Percentiles rank a stretch among this genome's conserved stretches.
Conservation (phyloP, 2,888 invertebrate species). For the Sinopyrophorus schimmeli region DNA sequence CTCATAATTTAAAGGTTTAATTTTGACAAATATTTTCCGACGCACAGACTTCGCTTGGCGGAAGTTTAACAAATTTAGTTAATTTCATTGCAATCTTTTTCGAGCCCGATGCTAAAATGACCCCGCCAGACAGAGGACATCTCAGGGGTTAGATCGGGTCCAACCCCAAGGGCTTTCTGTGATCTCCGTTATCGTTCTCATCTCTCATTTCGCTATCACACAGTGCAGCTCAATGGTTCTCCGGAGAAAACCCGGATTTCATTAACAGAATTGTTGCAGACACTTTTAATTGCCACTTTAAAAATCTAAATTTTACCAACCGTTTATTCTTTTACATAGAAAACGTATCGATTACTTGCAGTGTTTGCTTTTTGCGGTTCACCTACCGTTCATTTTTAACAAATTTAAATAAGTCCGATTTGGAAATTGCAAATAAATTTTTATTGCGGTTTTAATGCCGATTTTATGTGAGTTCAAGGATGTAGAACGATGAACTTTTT, state of each 20-base stretch:
- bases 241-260: slow-evolving; percentile 38
- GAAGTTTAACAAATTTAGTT: slow-evolving; percentile 24
- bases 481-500: too few species aligned
- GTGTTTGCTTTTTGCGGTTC: too few species aligned
- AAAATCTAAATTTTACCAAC: slow-evolving; percentile 33
- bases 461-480: too few species aligned
- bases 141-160: slow-evolving; percentile 42
- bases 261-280: slow-evolving; percentile 41
- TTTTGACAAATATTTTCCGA: slow-evolving; percentile 25
- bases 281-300: slow-evolving; percentile 42
- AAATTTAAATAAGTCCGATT: too few species aligned
- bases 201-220: slow-evolving; percentile 46
- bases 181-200: slow-evolving; percentile 45
- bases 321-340: slow-evolving; percentile 15
- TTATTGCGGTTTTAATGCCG: too few species aligned
- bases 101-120: slow-evolving; percentile 10
- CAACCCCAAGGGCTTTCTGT: slow-evolving; percentile 41
- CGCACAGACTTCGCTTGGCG: slow-evolving; percentile 1
- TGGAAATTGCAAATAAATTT: too few species aligned
- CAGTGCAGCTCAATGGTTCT: slow-evolving; percentile 39
- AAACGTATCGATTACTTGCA: slow-evolving; percentile 10
- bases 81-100: slow-evolving; percentile 18
- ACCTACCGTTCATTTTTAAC: too few species aligned
- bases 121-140: slow-evolving; percentile 25
- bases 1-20: slow-evolving; percentile 24